Evolutionary conservation across 2,888 invertebrate genomes (phyloP).

Genomic region (Anoncus sp.): DNA sequence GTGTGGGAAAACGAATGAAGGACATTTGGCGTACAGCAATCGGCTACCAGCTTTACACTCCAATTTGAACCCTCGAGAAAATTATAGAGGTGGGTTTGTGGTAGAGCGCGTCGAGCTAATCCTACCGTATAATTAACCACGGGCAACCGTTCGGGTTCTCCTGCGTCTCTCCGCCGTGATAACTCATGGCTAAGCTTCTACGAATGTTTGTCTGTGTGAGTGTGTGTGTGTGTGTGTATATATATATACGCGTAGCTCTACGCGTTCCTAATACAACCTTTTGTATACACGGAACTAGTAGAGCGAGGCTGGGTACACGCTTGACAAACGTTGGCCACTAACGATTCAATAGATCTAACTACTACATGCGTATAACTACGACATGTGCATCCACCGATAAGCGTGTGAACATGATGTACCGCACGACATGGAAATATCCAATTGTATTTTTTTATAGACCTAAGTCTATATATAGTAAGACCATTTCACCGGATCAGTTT

Average conservation of each 20-base stretch:
- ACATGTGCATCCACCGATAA: background rate
- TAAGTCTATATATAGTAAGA: background rate
- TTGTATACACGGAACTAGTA: conserved; percentile 27
- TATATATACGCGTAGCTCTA: conserved; percentile 47
- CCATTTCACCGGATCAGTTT: background rate
- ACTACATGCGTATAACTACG: conserved; percentile 24
- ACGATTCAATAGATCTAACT: conserved; percentile 18
- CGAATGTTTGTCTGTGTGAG: conserved; percentile 57
- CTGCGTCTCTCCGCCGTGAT: conserved; percentile 70
- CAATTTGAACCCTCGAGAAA: conserved; percentile 79
- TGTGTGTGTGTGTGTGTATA: background rate
- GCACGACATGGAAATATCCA: too few species aligned
- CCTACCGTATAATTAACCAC: conserved; percentile 82
- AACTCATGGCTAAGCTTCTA: conserved; percentile 79
- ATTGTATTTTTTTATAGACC: background rate
- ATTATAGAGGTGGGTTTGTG: conserved; percentile 79
- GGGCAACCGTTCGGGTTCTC: conserved; percentile 74
- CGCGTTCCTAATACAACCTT: conserved; percentile 47
- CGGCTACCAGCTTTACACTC: conserved; percentile 70
- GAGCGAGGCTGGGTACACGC: conserved; percentile 5
- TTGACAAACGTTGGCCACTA: conserved; percentile 18
- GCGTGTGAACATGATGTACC: background rate
- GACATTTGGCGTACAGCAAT: conserved; percentile 60
- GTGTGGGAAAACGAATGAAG: conserved; percentile 33
- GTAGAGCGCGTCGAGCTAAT: conserved; percentile 77